Evolutionary conservation across 2,113 vertebrate species (phyloP).

Genomic region (Nothoprocta perdicaria): DNA sequence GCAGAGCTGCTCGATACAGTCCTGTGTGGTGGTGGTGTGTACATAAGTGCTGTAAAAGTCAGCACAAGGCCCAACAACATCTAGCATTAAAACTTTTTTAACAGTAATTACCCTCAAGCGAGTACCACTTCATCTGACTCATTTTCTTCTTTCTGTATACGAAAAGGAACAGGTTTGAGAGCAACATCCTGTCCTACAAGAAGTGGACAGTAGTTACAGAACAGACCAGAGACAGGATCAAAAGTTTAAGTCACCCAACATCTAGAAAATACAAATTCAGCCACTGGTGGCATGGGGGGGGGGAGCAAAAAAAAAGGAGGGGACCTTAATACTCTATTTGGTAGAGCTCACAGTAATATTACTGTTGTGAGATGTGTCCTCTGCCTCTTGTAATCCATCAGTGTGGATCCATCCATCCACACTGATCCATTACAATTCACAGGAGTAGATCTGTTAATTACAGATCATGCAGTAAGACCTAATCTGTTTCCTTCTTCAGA

Average conservation of each 20-base stretch:
- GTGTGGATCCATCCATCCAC: not conserved
- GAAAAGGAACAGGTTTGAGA: too few species aligned
- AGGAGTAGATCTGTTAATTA: not conserved
- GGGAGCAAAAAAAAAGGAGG: not conserved
- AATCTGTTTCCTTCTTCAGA: not conserved
- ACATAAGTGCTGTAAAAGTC: too few species aligned
- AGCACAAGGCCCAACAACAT: too few species aligned
- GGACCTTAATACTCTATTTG: not conserved
- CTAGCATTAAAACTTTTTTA: too few species aligned
- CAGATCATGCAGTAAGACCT: not conserved
- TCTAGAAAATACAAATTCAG: not conserved
- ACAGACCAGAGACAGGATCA: not conserved
- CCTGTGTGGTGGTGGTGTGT: too few species aligned
- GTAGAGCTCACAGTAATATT: too few species aligned
- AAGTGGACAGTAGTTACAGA: not conserved
- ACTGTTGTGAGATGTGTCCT: not conserved
- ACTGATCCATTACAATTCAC: not conserved
- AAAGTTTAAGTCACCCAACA: not conserved
- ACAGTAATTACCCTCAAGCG: too few species aligned
- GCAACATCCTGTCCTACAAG: not conserved
- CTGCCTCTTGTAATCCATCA: not conserved
- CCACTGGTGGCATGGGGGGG: not conserved
- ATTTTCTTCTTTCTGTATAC: too few species aligned
- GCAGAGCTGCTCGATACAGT: too few species aligned
- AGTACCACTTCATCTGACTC: too few species aligned